Conservation (phyloP, 1,140 invertebrate genomes). For the Oppia nitens region DNA sequence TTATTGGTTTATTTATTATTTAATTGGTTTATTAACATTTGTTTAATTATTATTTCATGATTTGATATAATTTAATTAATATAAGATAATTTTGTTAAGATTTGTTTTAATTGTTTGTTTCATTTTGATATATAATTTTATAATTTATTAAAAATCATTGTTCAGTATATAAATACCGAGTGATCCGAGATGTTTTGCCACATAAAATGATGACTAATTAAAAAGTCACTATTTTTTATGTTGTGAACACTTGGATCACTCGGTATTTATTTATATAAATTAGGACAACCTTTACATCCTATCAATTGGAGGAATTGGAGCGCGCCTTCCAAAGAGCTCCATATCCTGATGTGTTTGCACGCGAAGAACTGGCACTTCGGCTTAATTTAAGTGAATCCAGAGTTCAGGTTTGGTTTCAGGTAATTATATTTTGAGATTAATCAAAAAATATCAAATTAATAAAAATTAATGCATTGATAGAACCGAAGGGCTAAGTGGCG, state of each 20-base stretch:
- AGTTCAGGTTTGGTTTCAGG: slow-evolving; percentile 50
- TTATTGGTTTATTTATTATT: too few species aligned
- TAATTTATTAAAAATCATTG: background rate
- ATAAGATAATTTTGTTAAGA: background rate
- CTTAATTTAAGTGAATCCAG: slow-evolving; percentile 76
- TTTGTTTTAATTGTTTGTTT: background rate
- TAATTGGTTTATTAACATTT: too few species aligned
- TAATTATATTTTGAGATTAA: background rate
- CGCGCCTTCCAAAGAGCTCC: slow-evolving; percentile 82
- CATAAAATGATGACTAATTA: background rate
- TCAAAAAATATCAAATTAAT: slow-evolving; percentile 1
- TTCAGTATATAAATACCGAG: background rate
- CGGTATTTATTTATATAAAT: background rate
- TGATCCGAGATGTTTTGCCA: background rate
- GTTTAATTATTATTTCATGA: too few species aligned
- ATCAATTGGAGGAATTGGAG: slow-evolving; percentile 85
- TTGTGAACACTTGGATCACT: background rate
- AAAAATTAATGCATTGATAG: slow-evolving; percentile 51
- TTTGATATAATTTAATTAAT: too few species aligned
- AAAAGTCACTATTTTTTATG: background rate
- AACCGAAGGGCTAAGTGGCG: slow-evolving; percentile 94
- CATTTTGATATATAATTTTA: background rate
- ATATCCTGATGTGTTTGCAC: slow-evolving; percentile 88
- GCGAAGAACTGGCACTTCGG: slow-evolving; percentile 70
- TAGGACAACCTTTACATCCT: slow-evolving; percentile 90